These are phyloP conservation scores for Propsilocerus akamusi DNA, from an alignment of 1,140 invertebrate species.

Conservation along the genomic window DNA sequence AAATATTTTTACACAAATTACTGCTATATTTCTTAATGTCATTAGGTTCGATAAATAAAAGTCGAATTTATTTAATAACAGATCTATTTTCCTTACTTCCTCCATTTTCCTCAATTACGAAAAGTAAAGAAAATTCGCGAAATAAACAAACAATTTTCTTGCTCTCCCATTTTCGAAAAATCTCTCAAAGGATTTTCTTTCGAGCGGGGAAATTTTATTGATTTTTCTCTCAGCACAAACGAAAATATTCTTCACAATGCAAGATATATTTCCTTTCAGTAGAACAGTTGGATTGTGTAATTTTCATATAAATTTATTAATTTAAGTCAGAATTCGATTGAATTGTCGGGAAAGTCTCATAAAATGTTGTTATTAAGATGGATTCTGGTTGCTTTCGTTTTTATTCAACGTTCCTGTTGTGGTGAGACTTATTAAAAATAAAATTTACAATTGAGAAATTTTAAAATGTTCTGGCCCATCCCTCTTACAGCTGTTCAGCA, in stretches of 20 bases:
- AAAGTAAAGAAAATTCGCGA: no score
- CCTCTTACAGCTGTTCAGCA: constrained; percentile 22
- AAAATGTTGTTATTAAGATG: not conserved
- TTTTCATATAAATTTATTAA: not conserved
- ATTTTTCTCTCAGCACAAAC: no score
- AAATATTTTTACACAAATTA: no score
- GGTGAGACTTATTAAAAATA: not conserved
- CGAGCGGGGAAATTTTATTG: not conserved
- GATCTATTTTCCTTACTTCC: no score
- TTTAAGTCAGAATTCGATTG: no score
- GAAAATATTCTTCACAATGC: not conserved
- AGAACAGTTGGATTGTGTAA: not conserved
- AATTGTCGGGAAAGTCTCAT: no score
- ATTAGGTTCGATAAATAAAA: no score
- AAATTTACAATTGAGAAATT: constrained; percentile 11
- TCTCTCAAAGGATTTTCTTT: not conserved
- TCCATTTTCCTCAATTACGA: no score
- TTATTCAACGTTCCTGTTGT: not conserved
- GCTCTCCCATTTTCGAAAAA: not conserved
- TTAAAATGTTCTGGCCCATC: not conserved
- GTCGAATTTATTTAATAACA: no score
- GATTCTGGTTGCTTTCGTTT: not conserved
- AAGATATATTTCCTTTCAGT: not conserved
- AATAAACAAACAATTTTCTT: no score
- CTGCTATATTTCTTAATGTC: no score